Conservation (phyloP, 2,113 vertebrate genomes). For the Phaetusa simplex region DNA sequence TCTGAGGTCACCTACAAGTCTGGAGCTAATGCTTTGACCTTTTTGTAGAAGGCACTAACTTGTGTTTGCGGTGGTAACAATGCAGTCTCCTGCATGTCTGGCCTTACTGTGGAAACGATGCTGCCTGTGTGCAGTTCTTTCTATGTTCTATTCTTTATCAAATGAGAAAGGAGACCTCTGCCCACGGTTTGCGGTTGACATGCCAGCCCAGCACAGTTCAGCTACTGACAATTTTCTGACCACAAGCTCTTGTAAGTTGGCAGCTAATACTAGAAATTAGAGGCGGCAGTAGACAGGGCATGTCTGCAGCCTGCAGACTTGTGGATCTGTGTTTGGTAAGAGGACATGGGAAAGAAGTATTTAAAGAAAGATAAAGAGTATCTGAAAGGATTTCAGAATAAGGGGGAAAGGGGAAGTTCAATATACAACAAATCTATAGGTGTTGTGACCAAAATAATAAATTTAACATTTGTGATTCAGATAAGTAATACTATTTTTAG, state of each 20-base stretch:
- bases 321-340: not conserved
- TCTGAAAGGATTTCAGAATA: not conserved
- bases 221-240: constrained; percentile 45
- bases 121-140: not conserved
- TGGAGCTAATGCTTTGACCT: constrained; percentile 35
- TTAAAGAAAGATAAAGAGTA: not conserved
- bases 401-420: not conserved
- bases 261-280: constrained; percentile 8
- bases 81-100: constrained; percentile 5
- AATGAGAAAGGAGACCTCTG: constrained; percentile 31
- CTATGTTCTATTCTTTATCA: constrained; percentile 1
- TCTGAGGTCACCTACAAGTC: constrained; percentile 47
- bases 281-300: not conserved
- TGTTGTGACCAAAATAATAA: not conserved
- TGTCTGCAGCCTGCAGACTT: not conserved
- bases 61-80: not conserved
- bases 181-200: not conserved
- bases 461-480: not conserved
- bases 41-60: constrained; percentile 20
- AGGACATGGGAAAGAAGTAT: not conserved
- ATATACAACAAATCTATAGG: not conserved
- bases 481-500: not conserved
- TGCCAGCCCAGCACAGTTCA: constrained; percentile 3
- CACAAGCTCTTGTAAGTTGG: constrained; percentile 39
- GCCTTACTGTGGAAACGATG: not conserved